Evolutionary conservation across 2,113 vertebrate species (phyloP), one percentile per base, ranked within the genome.

Genomic region (Anguilla japonica): DNA sequence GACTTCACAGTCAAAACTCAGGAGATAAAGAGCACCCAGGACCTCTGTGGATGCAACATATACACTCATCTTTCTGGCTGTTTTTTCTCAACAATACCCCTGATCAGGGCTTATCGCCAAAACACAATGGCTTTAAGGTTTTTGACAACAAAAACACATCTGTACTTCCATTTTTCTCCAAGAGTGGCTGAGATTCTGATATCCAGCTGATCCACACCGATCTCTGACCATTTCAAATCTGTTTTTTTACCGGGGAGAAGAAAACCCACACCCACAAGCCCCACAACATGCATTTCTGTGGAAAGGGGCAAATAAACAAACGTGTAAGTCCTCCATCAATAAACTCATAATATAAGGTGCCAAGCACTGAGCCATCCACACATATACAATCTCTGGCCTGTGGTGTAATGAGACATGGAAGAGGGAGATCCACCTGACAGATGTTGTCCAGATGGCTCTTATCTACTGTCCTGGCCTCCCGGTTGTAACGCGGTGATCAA

Each of bases 371-470:
- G 50, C 50, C 50, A 53, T 53, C 7, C 13, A 53, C 50, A 53
- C 50, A 53, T 53, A 60, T 15, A 67, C 60, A 60, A 20, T 60
- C 57, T 60, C 8, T 2, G 57, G 60, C 2, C 60, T 67, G 60
- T 26, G 22, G 60, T 67, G 18, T 20, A 67, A 67, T 67, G 60
- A 67, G 60, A 26, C 57, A 18, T 20, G 60, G 60, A 67, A 67
- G 50, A 53, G 50, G 13, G 71, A 34, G 71, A 34, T 75, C 46
- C 34, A 39, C 43, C n/a, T 80, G 57, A 53, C 75, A 87, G 83
- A 84, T 84, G 83, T 84, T 80, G 13, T 50, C 83, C 87, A 88
- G 87, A 88, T 88, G 87, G 81, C 82, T 56, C 46, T 56, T 22
- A 18, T 75, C 57, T 60, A 41, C 83, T 81, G 39, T 18, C 20